Conservation (phyloP, 1,140 invertebrate species). For the Fopius arisanus region DNA sequence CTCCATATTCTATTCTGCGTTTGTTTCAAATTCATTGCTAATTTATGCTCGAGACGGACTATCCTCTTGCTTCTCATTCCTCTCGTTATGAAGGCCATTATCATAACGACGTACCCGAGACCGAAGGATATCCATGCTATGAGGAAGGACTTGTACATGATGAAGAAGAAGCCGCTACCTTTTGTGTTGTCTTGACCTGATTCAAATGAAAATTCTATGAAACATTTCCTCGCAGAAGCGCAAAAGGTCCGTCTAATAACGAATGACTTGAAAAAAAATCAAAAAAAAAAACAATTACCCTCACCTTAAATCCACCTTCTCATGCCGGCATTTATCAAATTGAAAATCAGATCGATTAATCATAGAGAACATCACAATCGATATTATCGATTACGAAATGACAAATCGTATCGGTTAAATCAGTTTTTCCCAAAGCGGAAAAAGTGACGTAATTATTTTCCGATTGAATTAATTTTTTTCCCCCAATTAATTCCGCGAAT, state of each 20-base stretch:
- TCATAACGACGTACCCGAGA: conserved; percentile 89
- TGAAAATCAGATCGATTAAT: conserved; percentile 16
- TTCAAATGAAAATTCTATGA: background rate
- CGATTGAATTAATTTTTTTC: background rate
- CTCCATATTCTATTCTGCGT: conserved; percentile 81
- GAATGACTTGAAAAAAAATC: too few relatives aligned
- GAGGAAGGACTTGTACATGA: conserved; percentile 77
- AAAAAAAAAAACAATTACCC: too few relatives aligned
- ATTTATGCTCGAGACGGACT: conserved; percentile 76
- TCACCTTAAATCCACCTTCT: background rate
- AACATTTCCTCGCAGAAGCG: too few relatives aligned
- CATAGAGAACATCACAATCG: background rate
- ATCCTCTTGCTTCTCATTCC: conserved; percentile 79
- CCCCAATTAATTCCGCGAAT: background rate
- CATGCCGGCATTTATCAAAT: conserved; percentile 7
- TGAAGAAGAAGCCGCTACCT: conserved; percentile 69
- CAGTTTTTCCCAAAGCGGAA: background rate
- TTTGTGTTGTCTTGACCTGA: conserved; percentile 62
- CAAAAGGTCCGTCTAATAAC: too few relatives aligned
- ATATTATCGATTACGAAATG: background rate
- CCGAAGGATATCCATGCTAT: conserved; percentile 90
- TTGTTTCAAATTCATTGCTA: conserved; percentile 76
- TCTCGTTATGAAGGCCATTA: conserved; percentile 84
- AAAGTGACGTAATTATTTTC: background rate
- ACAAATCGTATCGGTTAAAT: background rate